Percentiles rank a stretch among this genome's conserved stretches.
phyloP scores from a whole-genome alignment of 30 jellyfish, hydroid and myxozoan species.

The Sanderia malayensis region DNA sequence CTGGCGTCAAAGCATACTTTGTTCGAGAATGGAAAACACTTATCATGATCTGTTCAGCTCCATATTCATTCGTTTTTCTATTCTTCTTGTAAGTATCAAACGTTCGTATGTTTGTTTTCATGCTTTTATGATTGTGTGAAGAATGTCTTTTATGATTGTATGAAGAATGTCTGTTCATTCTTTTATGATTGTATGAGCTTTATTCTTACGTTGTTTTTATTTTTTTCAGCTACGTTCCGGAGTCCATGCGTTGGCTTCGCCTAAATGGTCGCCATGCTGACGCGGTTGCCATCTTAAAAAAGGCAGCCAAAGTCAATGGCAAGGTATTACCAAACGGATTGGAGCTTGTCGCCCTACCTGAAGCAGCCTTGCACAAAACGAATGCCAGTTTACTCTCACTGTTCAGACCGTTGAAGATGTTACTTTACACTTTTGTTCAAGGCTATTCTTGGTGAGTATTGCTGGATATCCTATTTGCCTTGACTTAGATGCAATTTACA shows the following conservation, averaged over 20 bases:
- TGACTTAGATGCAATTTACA: no score
- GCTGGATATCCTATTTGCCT: no score
- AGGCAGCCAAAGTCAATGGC: conserved; percentile 61
- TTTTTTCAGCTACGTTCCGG: conserved; percentile 62
- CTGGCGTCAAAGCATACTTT: conserved; percentile 83
- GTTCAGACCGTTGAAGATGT: conserved; percentile 51
- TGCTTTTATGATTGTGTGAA: no score
- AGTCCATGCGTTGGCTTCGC: conserved; percentile 88
- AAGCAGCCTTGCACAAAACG: conserved; percentile 14
- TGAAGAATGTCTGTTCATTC: no score
- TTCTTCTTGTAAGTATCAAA: conserved; percentile 70
- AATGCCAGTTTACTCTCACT: conserved; percentile 50
- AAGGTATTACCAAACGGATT: conserved; percentile 47
- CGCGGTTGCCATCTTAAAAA: conserved; percentile 41
- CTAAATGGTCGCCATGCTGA: conserved; percentile 76
- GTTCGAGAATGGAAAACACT: conserved; percentile 77
- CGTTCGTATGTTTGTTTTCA: no score
- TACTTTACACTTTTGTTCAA: conserved; percentile 42
- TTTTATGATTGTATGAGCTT: no score
- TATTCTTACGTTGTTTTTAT: no score
- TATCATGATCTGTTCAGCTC: conserved; percentile 67
- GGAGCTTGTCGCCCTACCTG: conserved; percentile 35
- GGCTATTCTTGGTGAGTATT: conserved; percentile 80
- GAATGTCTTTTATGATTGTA: no score
- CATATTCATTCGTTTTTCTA: conserved; percentile 53